A percentile compares a stretch with the other conserved stretches of the same genome.
Conservation (phyloP, 2,113 vertebrate genomes). For the Sciurus niger region DNA sequence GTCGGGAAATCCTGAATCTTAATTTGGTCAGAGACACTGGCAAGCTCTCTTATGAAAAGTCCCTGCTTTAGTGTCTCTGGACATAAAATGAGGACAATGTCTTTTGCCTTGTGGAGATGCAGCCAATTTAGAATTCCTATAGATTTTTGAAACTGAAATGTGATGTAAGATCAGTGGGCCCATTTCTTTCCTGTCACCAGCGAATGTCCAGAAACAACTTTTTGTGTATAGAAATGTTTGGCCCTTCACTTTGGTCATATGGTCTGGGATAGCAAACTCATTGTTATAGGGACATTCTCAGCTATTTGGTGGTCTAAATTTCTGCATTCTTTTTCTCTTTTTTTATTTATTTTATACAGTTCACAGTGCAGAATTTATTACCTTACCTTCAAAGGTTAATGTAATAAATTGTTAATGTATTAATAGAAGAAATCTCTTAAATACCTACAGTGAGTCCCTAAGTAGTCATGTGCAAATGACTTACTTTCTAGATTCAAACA, state of each 20-base stretch:
- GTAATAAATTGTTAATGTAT: background rate
- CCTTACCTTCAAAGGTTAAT: constrained; percentile 6
- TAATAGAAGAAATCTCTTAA: background rate
- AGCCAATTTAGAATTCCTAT: background rate
- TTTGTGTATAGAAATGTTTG: background rate
- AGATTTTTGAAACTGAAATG: constrained; percentile 41
- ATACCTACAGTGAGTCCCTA: background rate
- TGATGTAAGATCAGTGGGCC: background rate
- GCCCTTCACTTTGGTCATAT: constrained; percentile 52
- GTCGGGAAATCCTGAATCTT: constrained; percentile 72
- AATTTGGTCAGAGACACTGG: constrained; percentile 39
- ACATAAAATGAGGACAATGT: background rate
- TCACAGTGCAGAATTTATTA: constrained; percentile 32
- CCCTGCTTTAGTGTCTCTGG: background rate
- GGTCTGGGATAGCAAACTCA: constrained; percentile 45
- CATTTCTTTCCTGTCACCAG: constrained; percentile 1
- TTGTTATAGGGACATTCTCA: constrained; percentile 45
- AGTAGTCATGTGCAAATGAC: background rate
- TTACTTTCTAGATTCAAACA: constrained; percentile 54
- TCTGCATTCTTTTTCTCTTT: constrained; percentile 40
- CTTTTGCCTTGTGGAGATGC: constrained; percentile 12
- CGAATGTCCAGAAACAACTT: constrained; percentile 52
- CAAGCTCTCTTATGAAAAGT: background rate
- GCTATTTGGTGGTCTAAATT: background rate
- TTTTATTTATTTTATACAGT: constrained; percentile 59